Percentiles rank a stretch among this genome's conserved stretches.
Evolutionary conservation across 2,113 vertebrate genomes (phyloP).

Genomic region (Peromyscus maniculatus): DNA sequence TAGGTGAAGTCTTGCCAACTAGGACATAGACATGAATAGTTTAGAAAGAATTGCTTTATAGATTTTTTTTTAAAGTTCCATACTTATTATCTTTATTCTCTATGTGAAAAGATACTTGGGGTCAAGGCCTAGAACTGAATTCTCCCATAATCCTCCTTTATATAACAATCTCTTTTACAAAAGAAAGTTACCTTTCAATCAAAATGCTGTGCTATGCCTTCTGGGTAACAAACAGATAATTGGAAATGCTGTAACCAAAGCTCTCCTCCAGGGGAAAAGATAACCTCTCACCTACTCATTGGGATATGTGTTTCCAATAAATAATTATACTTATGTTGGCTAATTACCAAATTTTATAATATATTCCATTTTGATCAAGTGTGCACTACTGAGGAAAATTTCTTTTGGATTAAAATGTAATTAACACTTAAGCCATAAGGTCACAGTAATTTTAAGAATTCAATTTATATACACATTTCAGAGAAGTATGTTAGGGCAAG

Average conservation of each 20-base stretch:
- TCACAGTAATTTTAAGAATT: constrained; percentile 62
- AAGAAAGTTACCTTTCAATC: constrained; percentile 5
- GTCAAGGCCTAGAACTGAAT: constrained; percentile 29
- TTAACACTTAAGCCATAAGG: constrained; percentile 43
- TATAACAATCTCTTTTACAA: constrained; percentile 36
- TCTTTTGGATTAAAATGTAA: constrained; percentile 43
- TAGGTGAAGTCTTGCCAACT: constrained; percentile 11
- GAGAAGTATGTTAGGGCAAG: constrained; percentile 35
- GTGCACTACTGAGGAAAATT: not conserved
- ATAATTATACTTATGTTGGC: constrained; percentile 39
- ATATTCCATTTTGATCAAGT: constrained; percentile 60
- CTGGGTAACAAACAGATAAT: constrained; percentile 39
- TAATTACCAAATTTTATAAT: constrained; percentile 52
- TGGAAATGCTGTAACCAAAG: constrained; percentile 50
- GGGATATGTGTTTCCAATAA: constrained; percentile 9
- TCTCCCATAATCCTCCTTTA: not conserved
- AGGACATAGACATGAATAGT: not conserved
- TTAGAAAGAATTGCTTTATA: constrained; percentile 54
- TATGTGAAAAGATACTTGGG: constrained; percentile 44
- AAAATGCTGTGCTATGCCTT: not conserved
- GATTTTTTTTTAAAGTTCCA: not conserved
- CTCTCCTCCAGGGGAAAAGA: not conserved
- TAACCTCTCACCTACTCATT: not conserved
- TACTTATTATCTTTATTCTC: constrained; percentile 34
- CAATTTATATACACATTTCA: constrained; percentile 37